Evolutionary conservation across 1,140 invertebrate species (phyloP).

Genomic region (Popillia japonica): DNA sequence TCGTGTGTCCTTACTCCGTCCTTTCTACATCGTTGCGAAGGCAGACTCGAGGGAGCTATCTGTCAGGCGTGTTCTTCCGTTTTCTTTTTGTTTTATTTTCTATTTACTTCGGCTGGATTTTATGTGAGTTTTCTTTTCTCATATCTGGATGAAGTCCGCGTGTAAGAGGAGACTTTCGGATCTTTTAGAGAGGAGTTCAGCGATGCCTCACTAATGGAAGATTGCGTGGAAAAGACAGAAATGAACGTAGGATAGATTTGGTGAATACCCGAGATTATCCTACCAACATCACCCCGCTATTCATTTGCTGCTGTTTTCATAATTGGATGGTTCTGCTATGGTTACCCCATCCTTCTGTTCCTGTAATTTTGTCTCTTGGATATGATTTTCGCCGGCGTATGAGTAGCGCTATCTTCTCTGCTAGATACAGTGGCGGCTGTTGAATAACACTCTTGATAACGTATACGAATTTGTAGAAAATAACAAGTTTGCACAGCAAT

Average conservation of each 20-base stretch:
- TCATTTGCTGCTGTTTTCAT: constrained; percentile 33
- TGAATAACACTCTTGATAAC: too few species aligned
- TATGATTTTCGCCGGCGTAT: not conserved
- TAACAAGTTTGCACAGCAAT: too few species aligned
- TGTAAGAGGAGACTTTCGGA: not conserved
- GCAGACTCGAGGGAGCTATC: constrained; percentile 41
- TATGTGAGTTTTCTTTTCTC: constrained; percentile 43
- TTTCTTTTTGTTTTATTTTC: constrained; percentile 46
- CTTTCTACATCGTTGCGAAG: not conserved
- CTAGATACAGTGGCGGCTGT: not conserved
- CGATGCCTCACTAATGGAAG: not conserved
- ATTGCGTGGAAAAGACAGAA: not conserved
- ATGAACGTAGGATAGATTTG: not conserved
- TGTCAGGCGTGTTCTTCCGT: constrained; percentile 40
- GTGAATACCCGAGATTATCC: constrained; percentile 26
- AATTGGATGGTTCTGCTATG: constrained; percentile 26
- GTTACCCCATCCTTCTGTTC: not conserved
- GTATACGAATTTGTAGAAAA: too few species aligned
- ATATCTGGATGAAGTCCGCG: constrained; percentile 25
- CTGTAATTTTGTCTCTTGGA: constrained; percentile 1
- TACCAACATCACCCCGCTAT: not conserved
- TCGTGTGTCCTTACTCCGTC: constrained; percentile 17
- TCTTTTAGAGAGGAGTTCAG: constrained; percentile 22
- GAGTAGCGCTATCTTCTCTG: not conserved
- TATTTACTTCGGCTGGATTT: constrained; percentile 45